A percentile compares a stretch with the other conserved stretches of the same genome.
phyloP scores from a whole-genome alignment of 2,888 invertebrate genomes.

The Platycheirus rosarum region DNA sequence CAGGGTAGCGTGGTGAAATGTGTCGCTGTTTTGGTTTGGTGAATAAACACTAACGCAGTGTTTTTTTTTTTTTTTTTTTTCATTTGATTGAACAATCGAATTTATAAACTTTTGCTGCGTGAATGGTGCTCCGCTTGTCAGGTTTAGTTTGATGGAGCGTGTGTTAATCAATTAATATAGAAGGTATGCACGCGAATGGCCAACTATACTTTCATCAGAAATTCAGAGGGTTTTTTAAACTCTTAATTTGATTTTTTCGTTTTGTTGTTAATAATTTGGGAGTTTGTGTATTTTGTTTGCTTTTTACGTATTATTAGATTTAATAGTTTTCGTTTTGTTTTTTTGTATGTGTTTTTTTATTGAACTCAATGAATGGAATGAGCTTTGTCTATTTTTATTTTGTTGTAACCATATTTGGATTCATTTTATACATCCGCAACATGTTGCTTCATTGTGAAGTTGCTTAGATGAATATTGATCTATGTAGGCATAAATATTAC shows the following conservation, averaged over 20 bases:
- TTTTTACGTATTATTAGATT: too few species aligned
- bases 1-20: conserved; percentile 49
- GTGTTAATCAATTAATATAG: conserved; percentile 69
- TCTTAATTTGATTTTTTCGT: conserved; percentile 12
- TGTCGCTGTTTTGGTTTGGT: conserved; percentile 67
- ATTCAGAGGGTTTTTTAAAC: conserved; percentile 21
- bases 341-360: too few species aligned
- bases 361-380: too few species aligned
- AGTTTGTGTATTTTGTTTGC: too few species aligned
- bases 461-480: too few species aligned
- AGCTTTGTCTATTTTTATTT: too few species aligned
- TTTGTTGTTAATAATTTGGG: background rate
- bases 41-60: conserved; percentile 40
- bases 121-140: conserved; percentile 50
- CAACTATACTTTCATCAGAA: conserved; percentile 57
- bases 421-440: too few species aligned
- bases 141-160: conserved; percentile 64
- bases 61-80: conserved; percentile 35
- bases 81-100: conserved; percentile 50
- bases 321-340: too few species aligned
- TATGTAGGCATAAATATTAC: too few species aligned
- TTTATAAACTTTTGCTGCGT: conserved; percentile 58
- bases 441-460: too few species aligned
- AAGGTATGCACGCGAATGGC: conserved; percentile 60
- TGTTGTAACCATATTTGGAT: too few species aligned